phyloP scores from a whole-genome alignment of 2,888 invertebrate genomes.

The Diarsia brunnea region DNA sequence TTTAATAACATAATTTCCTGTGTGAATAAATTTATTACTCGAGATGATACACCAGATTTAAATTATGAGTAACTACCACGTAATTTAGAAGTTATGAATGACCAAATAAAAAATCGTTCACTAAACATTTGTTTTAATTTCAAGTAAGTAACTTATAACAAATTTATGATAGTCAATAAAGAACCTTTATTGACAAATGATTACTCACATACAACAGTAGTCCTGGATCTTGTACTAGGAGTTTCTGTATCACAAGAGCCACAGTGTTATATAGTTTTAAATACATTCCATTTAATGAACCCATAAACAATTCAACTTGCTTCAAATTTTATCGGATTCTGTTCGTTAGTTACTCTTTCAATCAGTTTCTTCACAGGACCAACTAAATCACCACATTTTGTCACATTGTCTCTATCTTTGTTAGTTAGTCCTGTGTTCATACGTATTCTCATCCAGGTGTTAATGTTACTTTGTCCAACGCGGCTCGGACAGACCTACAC shows the following conservation, averaged over 20 bases:
- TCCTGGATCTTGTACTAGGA: too few relatives aligned
- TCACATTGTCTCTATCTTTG: constrained; percentile 39
- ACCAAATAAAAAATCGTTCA: background rate
- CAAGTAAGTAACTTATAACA: too few relatives aligned
- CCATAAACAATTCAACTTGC: background rate
- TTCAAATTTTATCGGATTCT: background rate
- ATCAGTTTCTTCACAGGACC: background rate
- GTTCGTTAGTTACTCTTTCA: background rate
- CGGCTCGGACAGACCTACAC: constrained; percentile 95
- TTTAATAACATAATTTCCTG: constrained; percentile 20
- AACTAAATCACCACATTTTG: constrained; percentile 8
- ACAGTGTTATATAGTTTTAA: background rate
- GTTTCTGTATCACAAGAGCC: too few relatives aligned
- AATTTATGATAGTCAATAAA: background rate
- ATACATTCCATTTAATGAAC: background rate
- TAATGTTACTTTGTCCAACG: constrained; percentile 83
- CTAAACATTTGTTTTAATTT: background rate
- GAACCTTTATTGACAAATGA: too few relatives aligned
- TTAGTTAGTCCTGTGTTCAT: constrained; percentile 48
- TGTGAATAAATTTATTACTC: background rate
- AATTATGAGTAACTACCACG: background rate
- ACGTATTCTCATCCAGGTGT: constrained; percentile 78
- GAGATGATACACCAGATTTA: background rate
- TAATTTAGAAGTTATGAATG: background rate
- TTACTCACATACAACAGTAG: too few relatives aligned